Conservation (phyloP, 2,888 invertebrate genomes). For the Zaprionus lineosus region DNA sequence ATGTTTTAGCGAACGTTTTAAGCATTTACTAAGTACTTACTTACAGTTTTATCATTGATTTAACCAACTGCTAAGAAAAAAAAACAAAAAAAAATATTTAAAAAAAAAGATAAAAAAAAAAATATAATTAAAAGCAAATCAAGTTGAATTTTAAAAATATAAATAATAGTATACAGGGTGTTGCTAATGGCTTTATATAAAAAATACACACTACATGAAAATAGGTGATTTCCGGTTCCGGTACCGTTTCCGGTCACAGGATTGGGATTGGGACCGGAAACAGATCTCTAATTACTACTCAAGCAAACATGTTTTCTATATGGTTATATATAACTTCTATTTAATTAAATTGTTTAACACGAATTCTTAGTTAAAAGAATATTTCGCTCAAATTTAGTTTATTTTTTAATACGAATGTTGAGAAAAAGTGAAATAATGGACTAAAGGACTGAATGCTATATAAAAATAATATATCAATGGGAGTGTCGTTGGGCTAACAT, state of each 20-base stretch:
- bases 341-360: conserved; percentile 30
- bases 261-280: background rate
- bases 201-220: conserved; percentile 25
- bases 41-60: conserved; percentile 40
- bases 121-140: conserved; percentile 1
- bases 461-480: conserved; percentile 75
- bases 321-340: background rate
- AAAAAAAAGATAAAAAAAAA: no score
- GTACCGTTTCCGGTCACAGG: no score
- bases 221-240: no score
- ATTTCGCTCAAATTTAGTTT: conserved; percentile 76
- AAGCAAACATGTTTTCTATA: conserved; percentile 19
- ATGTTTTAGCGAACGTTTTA: conserved; percentile 70
- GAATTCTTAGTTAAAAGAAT: conserved; percentile 59
- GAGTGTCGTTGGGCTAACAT: conserved; percentile 27
- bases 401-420: conserved; percentile 36
- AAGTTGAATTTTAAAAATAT: conserved; percentile 40
- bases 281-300: background rate
- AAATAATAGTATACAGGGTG: conserved; percentile 70
- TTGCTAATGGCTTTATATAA: conserved; percentile 65
- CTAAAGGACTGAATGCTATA: conserved; percentile 70
- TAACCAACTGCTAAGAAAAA: conserved; percentile 37
- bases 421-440: conserved; percentile 42
- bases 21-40: conserved; percentile 36
- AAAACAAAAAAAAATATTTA: conserved; percentile 19